Percentiles rank a stretch among this genome's conserved stretches.
phyloP scores from a whole-genome alignment of 2,888 invertebrate genomes.

The Spisula solida region DNA sequence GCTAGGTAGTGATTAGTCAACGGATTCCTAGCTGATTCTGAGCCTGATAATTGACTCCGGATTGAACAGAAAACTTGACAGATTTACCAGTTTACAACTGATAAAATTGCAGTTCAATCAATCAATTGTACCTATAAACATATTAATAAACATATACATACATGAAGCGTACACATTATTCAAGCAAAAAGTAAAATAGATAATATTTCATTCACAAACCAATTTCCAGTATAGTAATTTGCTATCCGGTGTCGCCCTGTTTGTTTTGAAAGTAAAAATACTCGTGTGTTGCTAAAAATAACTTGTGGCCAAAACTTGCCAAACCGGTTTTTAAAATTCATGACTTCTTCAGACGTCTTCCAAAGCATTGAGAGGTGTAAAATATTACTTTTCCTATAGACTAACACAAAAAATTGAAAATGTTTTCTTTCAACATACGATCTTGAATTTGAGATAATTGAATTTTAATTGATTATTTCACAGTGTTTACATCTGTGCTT shows the following conservation, averaged over 20 bases:
- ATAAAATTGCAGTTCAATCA: no score
- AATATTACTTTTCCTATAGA: background rate
- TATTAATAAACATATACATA: background rate
- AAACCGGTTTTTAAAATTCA: constrained; percentile 51
- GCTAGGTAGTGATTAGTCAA: no score
- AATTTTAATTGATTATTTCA: background rate
- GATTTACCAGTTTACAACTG: no score
- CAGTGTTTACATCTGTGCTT: background rate
- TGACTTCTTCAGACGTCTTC: background rate
- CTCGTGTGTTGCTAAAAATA: constrained; percentile 45
- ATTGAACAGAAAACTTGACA: no score
- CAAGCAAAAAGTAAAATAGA: background rate
- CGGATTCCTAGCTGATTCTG: no score
- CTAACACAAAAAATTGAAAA: background rate
- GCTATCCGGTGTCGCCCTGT: constrained; percentile 43
- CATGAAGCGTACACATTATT: background rate
- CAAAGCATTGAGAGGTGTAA: background rate
- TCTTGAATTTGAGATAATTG: background rate
- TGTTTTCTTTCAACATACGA: background rate
- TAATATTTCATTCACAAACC: constrained; percentile 14
- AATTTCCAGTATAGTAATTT: background rate
- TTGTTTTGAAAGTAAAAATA: constrained; percentile 30
- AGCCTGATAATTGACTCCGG: no score
- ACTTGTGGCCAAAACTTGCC: constrained; percentile 44
- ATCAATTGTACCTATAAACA: no score